Percentiles rank a stretch among this genome's conserved stretches.
Conservation (phyloP, 64 coral and sea anemone genomes). For the Orbicella faveolata region DNA sequence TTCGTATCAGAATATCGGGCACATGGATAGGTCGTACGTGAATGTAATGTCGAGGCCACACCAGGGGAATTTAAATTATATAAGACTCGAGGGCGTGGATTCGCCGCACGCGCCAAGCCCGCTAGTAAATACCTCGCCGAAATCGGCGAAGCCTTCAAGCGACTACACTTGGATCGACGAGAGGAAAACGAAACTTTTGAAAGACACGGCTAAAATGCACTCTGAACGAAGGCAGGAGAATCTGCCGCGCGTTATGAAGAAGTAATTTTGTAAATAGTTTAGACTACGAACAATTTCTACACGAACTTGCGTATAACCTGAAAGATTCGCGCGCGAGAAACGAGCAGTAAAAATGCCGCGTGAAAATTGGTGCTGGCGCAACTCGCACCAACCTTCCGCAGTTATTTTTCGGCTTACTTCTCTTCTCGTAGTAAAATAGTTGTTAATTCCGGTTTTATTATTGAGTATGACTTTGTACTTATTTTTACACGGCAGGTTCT, state of each 20-base stretch:
- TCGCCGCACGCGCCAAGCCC: slow-evolving; percentile 15
- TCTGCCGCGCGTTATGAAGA: slow-evolving; percentile 60
- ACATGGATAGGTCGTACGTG: slow-evolving; percentile 31
- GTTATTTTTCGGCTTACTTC: no score
- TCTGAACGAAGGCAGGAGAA: slow-evolving; percentile 61
- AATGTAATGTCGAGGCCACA: slow-evolving; percentile 37
- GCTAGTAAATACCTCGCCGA: neutral
- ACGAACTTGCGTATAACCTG: neutral
- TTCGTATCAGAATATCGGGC: slow-evolving; percentile 52
- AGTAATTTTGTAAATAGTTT: slow-evolving; percentile 48
- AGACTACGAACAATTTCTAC: neutral
- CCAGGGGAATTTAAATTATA: slow-evolving; percentile 61
- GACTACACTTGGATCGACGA: slow-evolving; percentile 77
- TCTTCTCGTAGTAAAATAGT: no score
- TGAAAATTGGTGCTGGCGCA: neutral
- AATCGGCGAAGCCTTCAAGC: slow-evolving; percentile 32
- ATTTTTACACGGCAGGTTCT: slow-evolving; percentile 12
- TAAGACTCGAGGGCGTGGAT: slow-evolving; percentile 46
- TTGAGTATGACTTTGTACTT: slow-evolving; percentile 22
- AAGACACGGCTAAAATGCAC: slow-evolving; percentile 63
- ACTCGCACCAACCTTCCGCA: no score
- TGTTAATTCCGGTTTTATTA: no score
- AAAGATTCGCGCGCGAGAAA: neutral
- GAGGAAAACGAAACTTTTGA: slow-evolving; percentile 46
- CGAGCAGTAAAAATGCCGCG: neutral